A percentile compares a stretch with the other conserved stretches of the same genome.
phyloP scores from a whole-genome alignment of 1,140 invertebrate genomes.

The Pogonognathellus flavescens region DNA sequence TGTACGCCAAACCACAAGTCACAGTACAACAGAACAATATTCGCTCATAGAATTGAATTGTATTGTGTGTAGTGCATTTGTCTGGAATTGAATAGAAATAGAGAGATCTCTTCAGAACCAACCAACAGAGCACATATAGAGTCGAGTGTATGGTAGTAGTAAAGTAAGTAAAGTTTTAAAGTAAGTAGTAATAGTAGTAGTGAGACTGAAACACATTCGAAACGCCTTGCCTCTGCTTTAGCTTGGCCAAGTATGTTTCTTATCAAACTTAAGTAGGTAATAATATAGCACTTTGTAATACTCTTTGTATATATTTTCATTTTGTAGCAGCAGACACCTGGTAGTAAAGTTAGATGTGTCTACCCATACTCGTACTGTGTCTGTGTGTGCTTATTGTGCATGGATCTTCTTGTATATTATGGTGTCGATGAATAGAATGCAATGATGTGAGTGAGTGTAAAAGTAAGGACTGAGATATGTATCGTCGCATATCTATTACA shows the following conservation, averaged over 20 bases:
- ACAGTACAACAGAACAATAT: background rate
- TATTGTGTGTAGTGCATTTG: background rate
- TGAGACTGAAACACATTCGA: no score
- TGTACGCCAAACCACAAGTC: conserved; percentile 26
- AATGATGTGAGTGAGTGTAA: background rate
- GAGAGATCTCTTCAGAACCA: background rate
- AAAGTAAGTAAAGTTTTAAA: no score
- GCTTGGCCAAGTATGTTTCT: background rate
- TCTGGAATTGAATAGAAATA: conserved; percentile 1
- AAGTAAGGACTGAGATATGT: background rate
- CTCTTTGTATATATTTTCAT: no score
- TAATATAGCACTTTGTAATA: background rate
- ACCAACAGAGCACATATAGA: no score
- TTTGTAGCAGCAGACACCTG: no score
- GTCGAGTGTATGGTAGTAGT: no score
- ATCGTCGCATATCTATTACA: background rate
- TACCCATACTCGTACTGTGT: no score
- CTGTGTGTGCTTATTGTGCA: no score
- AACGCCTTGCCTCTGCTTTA: no score
- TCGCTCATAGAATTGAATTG: conserved; percentile 2
- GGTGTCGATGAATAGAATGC: background rate
- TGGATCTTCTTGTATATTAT: background rate
- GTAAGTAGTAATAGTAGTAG: no score
- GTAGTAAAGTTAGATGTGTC: no score
- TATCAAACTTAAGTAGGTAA: conserved; percentile 2